Conservation (phyloP, 2,113 vertebrate species). For the Alectura lathami region DNA sequence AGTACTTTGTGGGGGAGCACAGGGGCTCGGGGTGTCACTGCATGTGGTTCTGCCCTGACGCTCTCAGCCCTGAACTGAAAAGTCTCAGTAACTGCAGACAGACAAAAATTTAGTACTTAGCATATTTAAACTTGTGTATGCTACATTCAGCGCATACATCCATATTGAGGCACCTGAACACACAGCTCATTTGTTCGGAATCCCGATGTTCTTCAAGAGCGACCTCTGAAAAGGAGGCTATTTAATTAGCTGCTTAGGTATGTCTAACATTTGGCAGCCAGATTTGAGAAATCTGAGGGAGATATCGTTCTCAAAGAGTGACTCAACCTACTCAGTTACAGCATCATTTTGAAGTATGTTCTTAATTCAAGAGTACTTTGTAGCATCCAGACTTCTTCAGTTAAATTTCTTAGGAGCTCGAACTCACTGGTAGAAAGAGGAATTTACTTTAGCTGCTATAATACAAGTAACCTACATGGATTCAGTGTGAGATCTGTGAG, state of each 20-base stretch:
- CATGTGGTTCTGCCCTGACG: neutral
- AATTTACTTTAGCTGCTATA: neutral
- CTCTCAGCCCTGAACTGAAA: neutral
- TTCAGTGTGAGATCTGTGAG: neutral
- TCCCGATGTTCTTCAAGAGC: neutral
- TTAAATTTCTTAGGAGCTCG: neutral
- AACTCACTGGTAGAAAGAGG: neutral
- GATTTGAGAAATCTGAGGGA: neutral
- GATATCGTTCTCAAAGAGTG: neutral
- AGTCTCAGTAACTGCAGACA: neutral
- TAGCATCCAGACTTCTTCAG: neutral
- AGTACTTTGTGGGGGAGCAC: neutral
- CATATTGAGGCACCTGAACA: neutral
- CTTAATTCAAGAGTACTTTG: neutral
- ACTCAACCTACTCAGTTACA: neutral
- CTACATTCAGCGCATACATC: neutral
- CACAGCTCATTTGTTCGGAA: neutral
- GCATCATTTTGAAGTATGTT: neutral
- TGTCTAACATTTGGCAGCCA: slow-evolving; percentile 45
- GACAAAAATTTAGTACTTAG: neutral
- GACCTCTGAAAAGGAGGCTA: neutral
- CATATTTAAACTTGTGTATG: rapidly evolving
- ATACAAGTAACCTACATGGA: neutral
- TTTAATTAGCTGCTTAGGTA: neutral
- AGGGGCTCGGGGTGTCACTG: neutral